These are phyloP conservation scores for Venustaconcha ellipsiformis DNA, from an alignment of 1,140 invertebrate species.

Conservation along the genomic window DNA sequence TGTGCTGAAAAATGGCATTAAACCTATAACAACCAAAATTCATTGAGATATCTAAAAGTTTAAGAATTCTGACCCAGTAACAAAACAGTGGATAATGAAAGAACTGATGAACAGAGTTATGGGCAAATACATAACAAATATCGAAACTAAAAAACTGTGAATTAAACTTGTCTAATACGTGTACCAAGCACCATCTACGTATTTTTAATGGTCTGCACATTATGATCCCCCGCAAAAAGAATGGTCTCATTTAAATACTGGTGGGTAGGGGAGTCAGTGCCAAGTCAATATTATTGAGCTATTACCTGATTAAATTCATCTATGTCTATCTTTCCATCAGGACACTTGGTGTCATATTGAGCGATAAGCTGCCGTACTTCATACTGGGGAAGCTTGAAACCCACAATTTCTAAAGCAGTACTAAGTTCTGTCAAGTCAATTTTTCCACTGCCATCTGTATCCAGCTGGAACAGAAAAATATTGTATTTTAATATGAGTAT, in stretches of 20 bases:
- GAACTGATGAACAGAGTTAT: too few species aligned
- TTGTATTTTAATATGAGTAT: not conserved
- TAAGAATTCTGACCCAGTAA: too few species aligned
- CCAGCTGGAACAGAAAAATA: constrained; percentile 79
- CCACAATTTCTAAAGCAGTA: constrained; percentile 88
- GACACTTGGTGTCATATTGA: constrained; percentile 82
- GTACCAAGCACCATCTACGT: not conserved
- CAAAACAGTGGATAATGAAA: too few species aligned
- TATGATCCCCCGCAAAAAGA: constrained; percentile 2
- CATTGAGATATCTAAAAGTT: too few species aligned
- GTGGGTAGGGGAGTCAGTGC: not conserved
- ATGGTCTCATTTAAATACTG: not conserved
- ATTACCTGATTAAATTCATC: constrained; percentile 85
- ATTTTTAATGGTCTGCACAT: not conserved
- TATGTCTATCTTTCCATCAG: constrained; percentile 82
- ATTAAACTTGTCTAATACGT: not conserved
- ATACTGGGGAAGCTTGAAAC: constrained; percentile 94
- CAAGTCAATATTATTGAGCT: constrained; percentile 8
- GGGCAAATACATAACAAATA: too few species aligned
- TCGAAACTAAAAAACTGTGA: too few species aligned
- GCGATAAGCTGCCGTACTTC: constrained; percentile 91
- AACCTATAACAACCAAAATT: too few species aligned
- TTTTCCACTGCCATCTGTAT: constrained; percentile 89
- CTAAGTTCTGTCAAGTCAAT: constrained; percentile 92
- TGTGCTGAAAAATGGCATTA: too few species aligned